Percentiles rank a stretch among this genome's conserved stretches.
These are phyloP conservation scores for Otis tarda DNA, from an alignment of 2,113 vertebrate genomes.

Conservation along the genomic window DNA sequence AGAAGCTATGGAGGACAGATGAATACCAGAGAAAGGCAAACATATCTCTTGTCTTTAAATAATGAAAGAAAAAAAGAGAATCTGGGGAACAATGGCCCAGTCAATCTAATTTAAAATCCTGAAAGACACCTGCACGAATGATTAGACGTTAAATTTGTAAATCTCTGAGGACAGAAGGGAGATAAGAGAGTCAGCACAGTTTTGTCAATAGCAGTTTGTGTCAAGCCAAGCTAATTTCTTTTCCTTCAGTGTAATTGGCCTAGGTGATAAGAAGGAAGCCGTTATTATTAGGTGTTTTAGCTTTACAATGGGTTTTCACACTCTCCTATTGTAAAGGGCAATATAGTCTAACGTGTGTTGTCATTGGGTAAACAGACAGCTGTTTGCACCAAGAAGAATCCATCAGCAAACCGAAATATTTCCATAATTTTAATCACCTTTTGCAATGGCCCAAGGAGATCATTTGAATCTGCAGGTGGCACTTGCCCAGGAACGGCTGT, in stretches of 20 bases:
- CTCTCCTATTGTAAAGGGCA: not conserved
- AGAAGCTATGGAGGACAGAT: not conserved
- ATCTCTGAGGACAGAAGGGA: not conserved
- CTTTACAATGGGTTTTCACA: not conserved
- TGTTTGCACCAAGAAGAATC: not conserved
- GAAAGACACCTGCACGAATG: not conserved
- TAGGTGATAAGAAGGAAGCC: not conserved
- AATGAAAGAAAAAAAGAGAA: not conserved
- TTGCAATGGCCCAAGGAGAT: not conserved
- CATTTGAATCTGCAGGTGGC: not conserved
- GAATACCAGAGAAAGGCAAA: not conserved
- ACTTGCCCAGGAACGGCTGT: not conserved
- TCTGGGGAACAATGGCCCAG: not conserved
- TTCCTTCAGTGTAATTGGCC: not conserved
- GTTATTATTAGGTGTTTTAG: not conserved
- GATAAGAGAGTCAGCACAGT: not conserved
- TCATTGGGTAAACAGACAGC: not conserved
- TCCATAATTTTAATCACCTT: not conserved
- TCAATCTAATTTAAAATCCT: not conserved
- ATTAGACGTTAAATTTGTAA: not conserved
- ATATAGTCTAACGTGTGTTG: not conserved
- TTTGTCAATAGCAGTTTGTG: not conserved
- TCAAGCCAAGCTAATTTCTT: not conserved
- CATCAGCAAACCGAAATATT: not conserved
- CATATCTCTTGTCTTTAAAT: not conserved